Conservation (phyloP, 1,140 invertebrate genomes). For the Andrena cerasifolii region DNA sequence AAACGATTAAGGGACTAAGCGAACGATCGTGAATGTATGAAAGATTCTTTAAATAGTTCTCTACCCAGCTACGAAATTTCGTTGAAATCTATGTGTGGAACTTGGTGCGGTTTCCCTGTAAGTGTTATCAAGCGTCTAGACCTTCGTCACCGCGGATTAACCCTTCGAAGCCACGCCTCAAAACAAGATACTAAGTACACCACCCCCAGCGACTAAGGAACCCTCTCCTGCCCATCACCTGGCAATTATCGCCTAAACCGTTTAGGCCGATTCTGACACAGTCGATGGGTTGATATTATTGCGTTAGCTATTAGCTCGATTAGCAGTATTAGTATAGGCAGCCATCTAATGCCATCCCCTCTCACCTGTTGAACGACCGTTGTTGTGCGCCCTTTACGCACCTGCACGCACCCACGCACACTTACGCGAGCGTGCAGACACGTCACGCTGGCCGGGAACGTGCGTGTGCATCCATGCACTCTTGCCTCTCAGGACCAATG, state of each 20-base stretch:
- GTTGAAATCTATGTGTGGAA: no score
- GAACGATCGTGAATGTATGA: neutral
- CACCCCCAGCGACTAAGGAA: constrained; percentile 13
- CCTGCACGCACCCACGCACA: constrained; percentile 57
- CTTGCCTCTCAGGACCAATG: neutral
- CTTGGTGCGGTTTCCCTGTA: no score
- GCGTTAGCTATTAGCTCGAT: constrained; percentile 71
- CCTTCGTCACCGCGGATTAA: neutral
- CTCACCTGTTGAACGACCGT: constrained; percentile 78
- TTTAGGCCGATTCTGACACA: constrained; percentile 48
- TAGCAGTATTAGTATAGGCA: constrained; percentile 74
- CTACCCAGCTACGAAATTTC: no score
- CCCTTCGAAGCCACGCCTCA: neutral
- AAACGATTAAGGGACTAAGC: no score
- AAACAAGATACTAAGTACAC: neutral
- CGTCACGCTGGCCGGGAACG: neutral
- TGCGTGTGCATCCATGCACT: neutral
- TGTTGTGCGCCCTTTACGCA: constrained; percentile 61
- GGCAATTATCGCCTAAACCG: constrained; percentile 70
- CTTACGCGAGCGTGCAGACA: neutral
- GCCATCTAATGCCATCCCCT: constrained; percentile 73
- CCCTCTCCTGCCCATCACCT: constrained; percentile 66
- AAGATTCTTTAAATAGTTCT: no score
- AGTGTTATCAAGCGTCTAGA: neutral
- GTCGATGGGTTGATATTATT: constrained; percentile 70